Evolutionary conservation across 1,140 invertebrate genomes (phyloP).

Genomic region (Brachionus rotundiformis): DNA sequence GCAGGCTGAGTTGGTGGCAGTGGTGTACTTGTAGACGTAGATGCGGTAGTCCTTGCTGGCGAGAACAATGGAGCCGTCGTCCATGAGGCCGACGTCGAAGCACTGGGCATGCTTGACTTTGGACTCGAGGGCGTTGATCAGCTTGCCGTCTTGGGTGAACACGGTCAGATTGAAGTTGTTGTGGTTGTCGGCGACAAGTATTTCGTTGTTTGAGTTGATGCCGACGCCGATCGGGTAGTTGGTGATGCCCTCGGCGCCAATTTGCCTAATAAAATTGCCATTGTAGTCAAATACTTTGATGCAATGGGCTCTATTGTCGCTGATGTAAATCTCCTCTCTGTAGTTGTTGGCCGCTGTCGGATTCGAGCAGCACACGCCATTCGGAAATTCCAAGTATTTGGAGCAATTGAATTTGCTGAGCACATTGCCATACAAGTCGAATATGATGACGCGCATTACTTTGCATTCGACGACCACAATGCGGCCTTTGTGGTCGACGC

Average conservation of each 20-base stretch:
- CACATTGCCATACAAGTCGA: conserved; percentile 93
- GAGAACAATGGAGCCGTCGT: conserved; percentile 96
- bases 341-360: conserved; percentile 71
- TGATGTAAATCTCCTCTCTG: conserved; percentile 98
- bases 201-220: conserved; percentile 91
- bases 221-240: conserved; percentile 99
- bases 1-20: background rate
- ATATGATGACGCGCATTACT: conserved; percentile 97
- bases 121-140: conserved; percentile 94
- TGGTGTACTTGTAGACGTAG: conserved; percentile 76
- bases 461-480: conserved; percentile 99
- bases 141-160: conserved; percentile 79
- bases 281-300: conserved; percentile 99
- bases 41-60: conserved; percentile 98
- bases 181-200: conserved; percentile 97
- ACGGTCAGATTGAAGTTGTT: conserved; percentile 99
- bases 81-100: conserved; percentile 98
- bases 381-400: conserved; percentile 97
- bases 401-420: conserved; percentile 97
- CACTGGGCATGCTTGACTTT: conserved; percentile 99
- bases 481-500: conserved; percentile 93
- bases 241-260: conserved; percentile 95
- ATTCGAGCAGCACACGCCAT: conserved; percentile 79
- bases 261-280: conserved; percentile 91
- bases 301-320: conserved; percentile 97